Evolutionary conservation across 1,140 invertebrate genomes (phyloP).

Genomic region (Drosophila bocqueti): DNA sequence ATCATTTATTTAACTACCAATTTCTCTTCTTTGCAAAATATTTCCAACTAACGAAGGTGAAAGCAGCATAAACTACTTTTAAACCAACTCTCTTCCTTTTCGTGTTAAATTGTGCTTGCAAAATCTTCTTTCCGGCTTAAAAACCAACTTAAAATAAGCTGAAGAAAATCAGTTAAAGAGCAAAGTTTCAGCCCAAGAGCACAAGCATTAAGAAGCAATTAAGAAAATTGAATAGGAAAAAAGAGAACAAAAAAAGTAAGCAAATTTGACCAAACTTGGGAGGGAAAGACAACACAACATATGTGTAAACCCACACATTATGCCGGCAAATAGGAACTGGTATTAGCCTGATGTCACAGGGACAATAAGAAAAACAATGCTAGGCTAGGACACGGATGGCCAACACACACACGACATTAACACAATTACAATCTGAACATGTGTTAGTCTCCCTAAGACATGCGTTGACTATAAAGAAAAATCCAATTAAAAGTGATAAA

Average conservation of each 20-base stretch:
- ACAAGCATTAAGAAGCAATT: conserved; percentile 68
- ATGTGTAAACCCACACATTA: background rate
- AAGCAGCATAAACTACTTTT: background rate
- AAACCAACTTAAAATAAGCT: conserved; percentile 9
- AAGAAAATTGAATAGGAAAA: conserved; percentile 68
- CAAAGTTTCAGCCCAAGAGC: conserved; percentile 12
- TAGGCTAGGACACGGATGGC: conserved; percentile 11
- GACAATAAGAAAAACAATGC: conserved; percentile 34
- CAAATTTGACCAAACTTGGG: conserved; percentile 27
- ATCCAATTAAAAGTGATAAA: conserved; percentile 84
- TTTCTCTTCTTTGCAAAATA: background rate
- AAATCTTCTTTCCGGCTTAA: conserved; percentile 5
- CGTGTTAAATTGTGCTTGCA: background rate
- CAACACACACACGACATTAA: conserved; percentile 59
- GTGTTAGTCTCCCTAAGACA: conserved; percentile 74
- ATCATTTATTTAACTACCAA: background rate
- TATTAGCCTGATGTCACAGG: conserved; percentile 67
- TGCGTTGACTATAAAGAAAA: conserved; percentile 81
- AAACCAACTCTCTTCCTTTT: background rate
- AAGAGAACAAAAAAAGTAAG: conserved; percentile 26
- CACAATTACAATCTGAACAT: conserved; percentile 78
- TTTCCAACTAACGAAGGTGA: background rate
- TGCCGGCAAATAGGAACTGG: conserved; percentile 21
- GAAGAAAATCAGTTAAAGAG: conserved; percentile 13
- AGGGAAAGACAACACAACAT: conserved; percentile 4